Base-by-base conservation (phyloP, 2,797 vertebrate genomes). In the Cossypha polioptera region DNA sequence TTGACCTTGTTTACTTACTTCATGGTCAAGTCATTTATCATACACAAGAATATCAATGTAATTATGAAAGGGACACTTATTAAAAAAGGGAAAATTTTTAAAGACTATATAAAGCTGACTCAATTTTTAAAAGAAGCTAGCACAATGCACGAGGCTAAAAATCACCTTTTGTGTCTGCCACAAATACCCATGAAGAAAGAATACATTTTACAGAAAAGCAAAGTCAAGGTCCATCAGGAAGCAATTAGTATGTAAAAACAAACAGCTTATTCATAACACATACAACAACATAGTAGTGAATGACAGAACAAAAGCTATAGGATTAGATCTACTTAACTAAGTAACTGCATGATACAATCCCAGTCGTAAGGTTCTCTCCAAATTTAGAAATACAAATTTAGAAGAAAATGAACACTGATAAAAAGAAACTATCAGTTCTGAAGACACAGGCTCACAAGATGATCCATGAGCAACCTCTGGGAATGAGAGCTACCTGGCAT, bases 81-180 rank as follows among this genome's bases (percentile, higher is more conserved):
- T 29, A 54, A 6, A 21, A 88, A 69, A n/a, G 24, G 13, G 13
- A 51, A 76, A 66, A 33, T 26, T 12, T 63, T 75, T 38, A 57
- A 57, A 40, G 22, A 79, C 28, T 71, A 62, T 17, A 65, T 21
- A 79, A 77, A 80, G 25, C 25, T 51, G 50, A 66, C 31, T 87
- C 16, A 38, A 22, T 50, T 80, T 77, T 84, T 12, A 83, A 38
- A 71, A 76, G 25, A 86, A 62, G 21, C 17, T 25, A 78, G 24
- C 43, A 69, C 3, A 18, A 65, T 3, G 11, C 26, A 47, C 0
- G 0, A 36, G 15, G 18, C 11, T 71, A 53, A 90, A 90, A 78
- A 51, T 18, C 48, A 86, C 16, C 33, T 57, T 71, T 31, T 63
- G 42, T 13, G 11, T 57, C 66, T 71, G 36, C 31, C 74, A 78